A percentile compares a stretch with the other conserved stretches of the same genome.
Evolutionary conservation across 2,888 invertebrate genomes (phyloP).

Genomic region (Lasioglossum figueresi): DNA sequence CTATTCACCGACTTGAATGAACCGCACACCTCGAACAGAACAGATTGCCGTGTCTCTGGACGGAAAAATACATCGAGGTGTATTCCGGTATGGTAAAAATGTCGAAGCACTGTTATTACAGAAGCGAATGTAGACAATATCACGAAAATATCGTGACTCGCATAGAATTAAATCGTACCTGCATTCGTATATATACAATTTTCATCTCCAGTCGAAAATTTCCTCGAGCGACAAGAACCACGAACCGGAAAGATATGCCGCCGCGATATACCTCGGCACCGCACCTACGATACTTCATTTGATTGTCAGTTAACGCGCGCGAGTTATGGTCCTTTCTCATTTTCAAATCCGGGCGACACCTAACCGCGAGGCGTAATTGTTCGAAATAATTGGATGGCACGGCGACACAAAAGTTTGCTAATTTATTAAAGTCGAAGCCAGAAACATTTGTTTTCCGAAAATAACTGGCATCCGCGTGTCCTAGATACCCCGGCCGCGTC

Average conservation of each 20-base stretch:
- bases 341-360: background rate
- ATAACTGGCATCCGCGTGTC: slow-evolving; percentile 57
- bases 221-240: slow-evolving; percentile 42
- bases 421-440: slow-evolving; percentile 67
- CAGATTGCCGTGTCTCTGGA: background rate
- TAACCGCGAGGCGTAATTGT: slow-evolving; percentile 45
- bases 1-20: background rate
- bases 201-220: slow-evolving; percentile 20
- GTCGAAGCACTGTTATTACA: background rate
- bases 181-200: slow-evolving; percentile 1
- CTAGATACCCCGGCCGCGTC: slow-evolving; percentile 53
- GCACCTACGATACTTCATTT: slow-evolving; percentile 39
- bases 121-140: background rate
- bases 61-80: background rate
- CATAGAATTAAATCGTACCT: slow-evolving; percentile 32
- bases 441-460: slow-evolving; percentile 63
- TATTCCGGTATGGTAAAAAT: background rate
- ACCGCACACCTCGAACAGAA: background rate
- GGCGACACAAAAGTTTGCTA: slow-evolving; percentile 46
- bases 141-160: slow-evolving; percentile 10
- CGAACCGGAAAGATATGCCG: slow-evolving; percentile 20
- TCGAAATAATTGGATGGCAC: slow-evolving; percentile 48
- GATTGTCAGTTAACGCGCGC: slow-evolving; percentile 32
- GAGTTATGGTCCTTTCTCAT: slow-evolving; percentile 31
- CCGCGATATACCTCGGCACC: background rate